These are phyloP conservation scores for Thalassarche chlororhynchos DNA, from an alignment of 2,113 vertebrate genomes.

Conservation along the genomic window DNA sequence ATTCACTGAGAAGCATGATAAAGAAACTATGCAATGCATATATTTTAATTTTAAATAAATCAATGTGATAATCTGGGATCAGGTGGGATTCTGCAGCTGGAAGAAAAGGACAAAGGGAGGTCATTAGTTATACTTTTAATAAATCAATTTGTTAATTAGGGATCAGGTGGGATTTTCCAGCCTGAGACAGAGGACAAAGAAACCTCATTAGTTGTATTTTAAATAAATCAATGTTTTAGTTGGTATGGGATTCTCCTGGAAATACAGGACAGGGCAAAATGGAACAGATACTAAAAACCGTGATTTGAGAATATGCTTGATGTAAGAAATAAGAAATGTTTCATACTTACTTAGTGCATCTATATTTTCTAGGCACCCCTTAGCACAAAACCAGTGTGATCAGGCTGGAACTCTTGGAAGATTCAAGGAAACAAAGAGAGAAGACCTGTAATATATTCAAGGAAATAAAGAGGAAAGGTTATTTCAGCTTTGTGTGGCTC, in stretches of 20 bases:
- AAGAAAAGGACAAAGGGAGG: constrained; percentile 13
- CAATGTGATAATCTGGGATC: constrained; percentile 24
- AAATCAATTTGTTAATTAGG: constrained; percentile 57
- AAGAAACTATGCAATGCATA: background rate
- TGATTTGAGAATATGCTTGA: background rate
- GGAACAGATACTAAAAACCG: background rate
- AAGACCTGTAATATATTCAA: background rate
- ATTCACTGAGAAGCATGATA: background rate
- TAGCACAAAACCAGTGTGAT: background rate
- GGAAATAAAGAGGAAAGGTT: background rate
- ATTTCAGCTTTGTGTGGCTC: background rate
- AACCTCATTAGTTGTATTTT: background rate
- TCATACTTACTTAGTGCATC: background rate
- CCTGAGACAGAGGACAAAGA: constrained; percentile 17
- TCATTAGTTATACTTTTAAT: constrained; percentile 28
- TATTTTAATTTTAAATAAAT: constrained; percentile 31
- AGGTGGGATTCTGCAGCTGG: constrained; percentile 20
- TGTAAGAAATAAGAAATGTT: background rate
- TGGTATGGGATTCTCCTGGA: background rate
- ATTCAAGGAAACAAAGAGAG: background rate
- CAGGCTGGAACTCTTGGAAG: background rate
- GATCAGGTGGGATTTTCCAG: constrained; percentile 52
- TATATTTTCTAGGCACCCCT: background rate
- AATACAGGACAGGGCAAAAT: background rate
- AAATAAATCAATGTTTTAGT: constrained; percentile 5